Evolutionary conservation across 2,797 vertebrate genomes (phyloP).

Genomic region (Sarcophilus harrisii): DNA sequence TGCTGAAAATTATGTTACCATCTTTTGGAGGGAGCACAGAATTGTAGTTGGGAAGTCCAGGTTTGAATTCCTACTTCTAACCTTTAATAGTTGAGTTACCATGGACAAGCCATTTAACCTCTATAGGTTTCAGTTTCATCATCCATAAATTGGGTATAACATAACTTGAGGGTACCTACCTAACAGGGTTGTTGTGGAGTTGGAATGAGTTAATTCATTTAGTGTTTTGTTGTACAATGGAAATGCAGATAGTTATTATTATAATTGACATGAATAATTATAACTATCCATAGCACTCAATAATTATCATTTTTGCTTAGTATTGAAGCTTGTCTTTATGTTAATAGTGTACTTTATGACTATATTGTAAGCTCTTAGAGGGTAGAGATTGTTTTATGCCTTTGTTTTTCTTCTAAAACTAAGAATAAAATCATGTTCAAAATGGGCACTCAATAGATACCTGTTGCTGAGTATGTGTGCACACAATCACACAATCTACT

Average conservation of each 20-base stretch:
- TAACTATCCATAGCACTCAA: background rate
- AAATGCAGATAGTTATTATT: background rate
- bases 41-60: background rate
- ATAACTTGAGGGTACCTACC: background rate
- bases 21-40: background rate
- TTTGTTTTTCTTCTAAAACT: background rate
- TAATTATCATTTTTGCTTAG: background rate
- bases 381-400: background rate
- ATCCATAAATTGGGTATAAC: background rate
- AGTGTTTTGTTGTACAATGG: background rate
- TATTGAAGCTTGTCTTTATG: background rate
- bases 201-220: background rate
- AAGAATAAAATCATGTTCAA: background rate
- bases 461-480: too few relatives aligned
- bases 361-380: background rate
- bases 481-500: background rate
- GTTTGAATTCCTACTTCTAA: background rate
- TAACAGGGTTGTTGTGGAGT: background rate
- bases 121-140: background rate
- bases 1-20: background rate
- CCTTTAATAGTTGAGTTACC: background rate
- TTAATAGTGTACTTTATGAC: background rate
- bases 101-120: background rate
- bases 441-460: background rate
- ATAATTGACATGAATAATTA: background rate